Base-by-base conservation (phyloP, 2,113 vertebrate genomes). In the Chlamydotis undulata region DNA sequence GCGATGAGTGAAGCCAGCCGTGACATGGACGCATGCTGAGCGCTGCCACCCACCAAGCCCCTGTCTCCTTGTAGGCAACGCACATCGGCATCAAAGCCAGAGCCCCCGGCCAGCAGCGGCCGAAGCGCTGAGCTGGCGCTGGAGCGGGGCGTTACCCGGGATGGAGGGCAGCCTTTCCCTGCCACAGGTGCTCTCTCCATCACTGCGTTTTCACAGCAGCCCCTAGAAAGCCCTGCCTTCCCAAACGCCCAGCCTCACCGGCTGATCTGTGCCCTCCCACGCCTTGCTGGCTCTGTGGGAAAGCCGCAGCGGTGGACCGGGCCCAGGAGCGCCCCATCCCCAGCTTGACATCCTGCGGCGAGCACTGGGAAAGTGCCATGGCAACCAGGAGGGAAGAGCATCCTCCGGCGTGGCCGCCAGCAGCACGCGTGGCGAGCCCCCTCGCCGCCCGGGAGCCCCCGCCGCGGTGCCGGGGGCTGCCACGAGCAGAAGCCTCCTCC, bases 11-110 rank as follows among this genome's bases (percentile, higher is more conserved):
- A 79, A 88, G 89, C 76, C 43, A 80, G 77, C 68, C 25, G 67
- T 23, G 90, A 75, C 50, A 69, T 4, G 68, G 82, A 89, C 57
- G 57, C 87, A 95, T 50, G 93, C 93, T 24, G 79, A 70, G 76
- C 43, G 60, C 33, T 25, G 70, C 79, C 35, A 35, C 83, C 77
- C 78, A 83, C 90, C 59, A 55, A 33, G 85, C 82, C 95, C 96
- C 96, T 53, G 92, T 69, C 65, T 95, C 97, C 96, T 96, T 93
- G 96, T 95, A 95, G 97, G 95, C 96, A 83, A 57, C 6, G 70
- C 43, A 17, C 35, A 2, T 33, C 31, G 29, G 19, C 37, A 3
- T 6, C 87, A 33, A 87, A 53, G n/a, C 0, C 73, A 43, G 55
- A 21, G 31, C 57, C 45, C 57, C 39, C 13, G 16, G 37, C 24